Evolutionary conservation across 2,888 invertebrate species (phyloP).

Genomic region (Linnaemya vulpina): DNA sequence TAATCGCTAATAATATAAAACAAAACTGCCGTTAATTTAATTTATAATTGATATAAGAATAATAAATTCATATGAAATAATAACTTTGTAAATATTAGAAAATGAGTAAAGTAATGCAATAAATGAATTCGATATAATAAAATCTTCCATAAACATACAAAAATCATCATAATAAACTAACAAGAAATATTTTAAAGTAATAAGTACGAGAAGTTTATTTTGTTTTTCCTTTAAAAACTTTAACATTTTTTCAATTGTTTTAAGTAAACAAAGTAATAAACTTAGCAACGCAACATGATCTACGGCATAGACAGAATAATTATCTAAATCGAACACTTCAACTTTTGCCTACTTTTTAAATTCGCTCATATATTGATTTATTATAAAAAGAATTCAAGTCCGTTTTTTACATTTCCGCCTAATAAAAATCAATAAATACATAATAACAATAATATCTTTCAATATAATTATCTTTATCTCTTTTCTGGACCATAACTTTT

Average conservation of each 20-base stretch:
- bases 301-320: slow-evolving; percentile 46
- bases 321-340: slow-evolving; percentile 60
- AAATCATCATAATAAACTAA: slow-evolving; percentile 38
- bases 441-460: slow-evolving; percentile 44
- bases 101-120: slow-evolving; percentile 66
- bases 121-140: slow-evolving; percentile 69
- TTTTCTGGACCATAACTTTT: slow-evolving; percentile 68
- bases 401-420: slow-evolving; percentile 27
- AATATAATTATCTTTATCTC: slow-evolving; percentile 45
- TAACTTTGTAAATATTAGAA: slow-evolving; percentile 69
- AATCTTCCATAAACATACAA: slow-evolving; percentile 65
- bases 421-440: slow-evolving; percentile 21
- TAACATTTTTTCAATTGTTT: slow-evolving; percentile 25
- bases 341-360: slow-evolving; percentile 64
- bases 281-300: slow-evolving; percentile 25
- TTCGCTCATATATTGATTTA: slow-evolving; percentile 7
- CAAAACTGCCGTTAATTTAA: slow-evolving; percentile 76
- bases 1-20: slow-evolving; percentile 73
- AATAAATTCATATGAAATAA: slow-evolving; percentile 29
- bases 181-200: slow-evolving; percentile 22
- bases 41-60: slow-evolving; percentile 52
- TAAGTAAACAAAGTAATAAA: slow-evolving; percentile 16
- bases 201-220: slow-evolving; percentile 19
- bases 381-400: slow-evolving; percentile 7
- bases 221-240: slow-evolving; percentile 32